Percentiles rank a stretch among this genome's conserved stretches.
These are phyloP conservation scores for Zele albiditarsus DNA, from an alignment of 2,888 invertebrate species.

Conservation along the genomic window DNA sequence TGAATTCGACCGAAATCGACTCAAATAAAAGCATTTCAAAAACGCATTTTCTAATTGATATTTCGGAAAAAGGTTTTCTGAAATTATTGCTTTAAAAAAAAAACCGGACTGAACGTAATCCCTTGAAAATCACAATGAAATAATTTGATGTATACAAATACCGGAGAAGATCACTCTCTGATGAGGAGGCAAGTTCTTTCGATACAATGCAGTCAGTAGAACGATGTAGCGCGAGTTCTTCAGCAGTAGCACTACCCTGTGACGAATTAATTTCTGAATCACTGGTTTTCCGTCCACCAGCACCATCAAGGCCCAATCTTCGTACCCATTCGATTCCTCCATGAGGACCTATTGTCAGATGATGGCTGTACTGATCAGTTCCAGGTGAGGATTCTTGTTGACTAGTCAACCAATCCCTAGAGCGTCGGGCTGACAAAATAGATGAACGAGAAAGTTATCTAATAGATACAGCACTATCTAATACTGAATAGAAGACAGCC, in stretches of 20 bases:
- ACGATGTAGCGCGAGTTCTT: conserved; percentile 79
- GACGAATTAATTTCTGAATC: conserved; percentile 70
- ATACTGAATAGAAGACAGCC: no score
- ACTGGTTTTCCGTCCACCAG: conserved; percentile 70
- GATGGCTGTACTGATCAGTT: conserved; percentile 72
- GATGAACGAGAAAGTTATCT: background rate
- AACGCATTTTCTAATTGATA: no score
- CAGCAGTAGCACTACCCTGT: conserved; percentile 62
- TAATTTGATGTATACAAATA: conserved; percentile 43
- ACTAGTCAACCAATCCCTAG: conserved; percentile 66
- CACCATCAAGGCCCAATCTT: conserved; percentile 74
- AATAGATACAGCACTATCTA: no score
- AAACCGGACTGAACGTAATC: no score
- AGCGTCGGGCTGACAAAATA: conserved; percentile 60
- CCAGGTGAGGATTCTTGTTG: conserved; percentile 66
- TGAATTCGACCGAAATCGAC: no score
- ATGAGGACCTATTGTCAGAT: conserved; percentile 78
- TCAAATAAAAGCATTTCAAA: no score
- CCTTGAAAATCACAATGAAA: background rate
- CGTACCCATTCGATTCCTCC: conserved; percentile 81
- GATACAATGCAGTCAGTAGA: conserved; percentile 87
- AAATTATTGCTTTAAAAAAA: no score
- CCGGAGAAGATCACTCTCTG: conserved; percentile 76
- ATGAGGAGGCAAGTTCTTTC: conserved; percentile 77
- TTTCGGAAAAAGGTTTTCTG: no score